Conservation (phyloP, 2,797 vertebrate species). For the Microctenopoma steveboyesi region DNA sequence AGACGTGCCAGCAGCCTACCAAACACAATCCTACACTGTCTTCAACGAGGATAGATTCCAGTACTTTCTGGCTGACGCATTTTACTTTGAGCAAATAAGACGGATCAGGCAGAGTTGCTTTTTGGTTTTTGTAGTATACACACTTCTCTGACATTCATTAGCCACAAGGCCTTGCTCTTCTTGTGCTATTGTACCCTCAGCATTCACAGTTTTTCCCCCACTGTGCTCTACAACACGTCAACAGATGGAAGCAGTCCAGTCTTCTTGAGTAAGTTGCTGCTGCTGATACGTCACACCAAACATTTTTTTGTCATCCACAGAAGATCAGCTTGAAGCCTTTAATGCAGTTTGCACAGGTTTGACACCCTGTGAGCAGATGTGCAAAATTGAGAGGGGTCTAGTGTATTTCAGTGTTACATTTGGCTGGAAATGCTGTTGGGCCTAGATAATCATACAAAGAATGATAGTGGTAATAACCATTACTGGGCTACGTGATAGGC, state of each 20-base stretch:
- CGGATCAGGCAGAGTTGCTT: constrained; percentile 12
- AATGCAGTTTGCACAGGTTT: constrained; percentile 19
- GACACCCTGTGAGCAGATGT: constrained; percentile 68
- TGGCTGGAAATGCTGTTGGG: constrained; percentile 45
- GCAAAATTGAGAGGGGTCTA: constrained; percentile 21
- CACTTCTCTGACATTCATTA: constrained; percentile 38
- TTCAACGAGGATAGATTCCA: not conserved
- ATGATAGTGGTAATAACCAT: constrained; percentile 78
- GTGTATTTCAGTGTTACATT: constrained; percentile 25
- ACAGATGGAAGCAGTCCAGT: constrained; percentile 60
- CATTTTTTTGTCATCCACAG: constrained; percentile 34
- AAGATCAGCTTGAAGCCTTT: constrained; percentile 54
- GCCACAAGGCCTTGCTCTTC: constrained; percentile 34
- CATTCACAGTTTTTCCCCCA: constrained; percentile 47
- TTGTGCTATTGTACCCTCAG: constrained; percentile 48
- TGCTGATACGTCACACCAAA: constrained; percentile 35
- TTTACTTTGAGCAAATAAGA: constrained; percentile 1
- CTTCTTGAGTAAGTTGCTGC: constrained; percentile 28
- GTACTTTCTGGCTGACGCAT: no score
- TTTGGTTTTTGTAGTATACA: constrained; percentile 24
- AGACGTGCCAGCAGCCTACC: constrained; percentile 14
- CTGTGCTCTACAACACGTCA: constrained; percentile 40
- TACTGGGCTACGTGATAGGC: constrained; percentile 67
- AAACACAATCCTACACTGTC: not conserved
- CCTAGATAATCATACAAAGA: constrained; percentile 74